phyloP scores from a whole-genome alignment of 2,888 invertebrate genomes.

The Drosophila vallismaia region DNA sequence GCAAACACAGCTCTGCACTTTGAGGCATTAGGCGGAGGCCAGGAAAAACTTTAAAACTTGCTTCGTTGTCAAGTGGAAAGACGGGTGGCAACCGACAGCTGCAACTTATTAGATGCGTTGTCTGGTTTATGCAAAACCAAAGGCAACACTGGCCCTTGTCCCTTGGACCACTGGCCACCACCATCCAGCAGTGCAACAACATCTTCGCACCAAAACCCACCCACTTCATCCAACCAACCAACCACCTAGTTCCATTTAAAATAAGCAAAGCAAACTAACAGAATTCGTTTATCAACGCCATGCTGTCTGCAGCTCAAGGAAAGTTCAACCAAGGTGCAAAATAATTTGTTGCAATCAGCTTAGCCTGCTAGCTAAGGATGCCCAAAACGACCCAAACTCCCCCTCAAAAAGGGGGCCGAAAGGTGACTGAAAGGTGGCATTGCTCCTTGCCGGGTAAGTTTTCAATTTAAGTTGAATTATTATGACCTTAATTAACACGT shows the following conservation, averaged over 20 bases:
- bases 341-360: slow-evolving; percentile 79
- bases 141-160: slow-evolving; percentile 58
- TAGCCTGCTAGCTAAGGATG: slow-evolving; percentile 63
- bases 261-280: slow-evolving; percentile 77
- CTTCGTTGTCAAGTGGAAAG: slow-evolving; percentile 21
- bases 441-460: slow-evolving; percentile 62
- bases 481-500: slow-evolving; percentile 83
- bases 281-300: slow-evolving; percentile 80
- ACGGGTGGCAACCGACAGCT: slow-evolving; percentile 62
- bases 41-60: slow-evolving; percentile 34
- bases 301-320: slow-evolving; percentile 62
- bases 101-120: slow-evolving; percentile 68
- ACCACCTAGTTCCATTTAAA: slow-evolving; percentile 58
- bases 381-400: not conserved
- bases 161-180: slow-evolving; percentile 15
- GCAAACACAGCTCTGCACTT: slow-evolving; percentile 72
- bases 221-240: not conserved
- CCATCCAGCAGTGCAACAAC: slow-evolving; percentile 8
- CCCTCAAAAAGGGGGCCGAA: not conserved
- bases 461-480: slow-evolving; percentile 81
- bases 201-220: not conserved
- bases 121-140: slow-evolving; percentile 71
- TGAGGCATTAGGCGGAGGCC: slow-evolving; percentile 47
- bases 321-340: slow-evolving; percentile 78
- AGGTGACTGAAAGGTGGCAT: not conserved